Evolutionary conservation across 2,797 vertebrate species (phyloP).

Genomic region (Acanthurus lineatus): DNA sequence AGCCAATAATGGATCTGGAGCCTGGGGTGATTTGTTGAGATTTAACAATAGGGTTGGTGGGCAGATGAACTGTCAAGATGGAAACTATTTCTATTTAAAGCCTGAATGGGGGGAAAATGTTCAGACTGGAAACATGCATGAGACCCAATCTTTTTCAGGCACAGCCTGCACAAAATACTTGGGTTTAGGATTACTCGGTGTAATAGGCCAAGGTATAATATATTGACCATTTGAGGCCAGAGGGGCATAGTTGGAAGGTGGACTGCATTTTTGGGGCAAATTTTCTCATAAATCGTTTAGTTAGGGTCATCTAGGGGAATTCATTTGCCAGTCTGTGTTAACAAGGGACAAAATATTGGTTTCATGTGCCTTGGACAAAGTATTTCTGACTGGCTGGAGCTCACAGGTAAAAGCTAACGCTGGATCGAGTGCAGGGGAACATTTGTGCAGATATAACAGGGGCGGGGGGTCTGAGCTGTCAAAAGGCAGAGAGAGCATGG

Average conservation of each 20-base stretch:
- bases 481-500: constrained; percentile 48
- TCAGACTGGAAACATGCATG: constrained; percentile 75
- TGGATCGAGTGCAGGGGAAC: constrained; percentile 55
- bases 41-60: constrained; percentile 81
- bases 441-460: constrained; percentile 58
- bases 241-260: constrained; percentile 61
- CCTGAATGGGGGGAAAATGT: constrained; percentile 71
- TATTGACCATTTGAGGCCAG: constrained; percentile 60
- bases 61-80: constrained; percentile 81
- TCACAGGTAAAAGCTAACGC: constrained; percentile 65
- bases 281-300: constrained; percentile 69
- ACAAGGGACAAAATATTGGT: constrained; percentile 49
- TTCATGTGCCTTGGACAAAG: constrained; percentile 55
- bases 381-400: constrained; percentile 41
- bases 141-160: constrained; percentile 71
- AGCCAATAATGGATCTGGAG: constrained; percentile 72
- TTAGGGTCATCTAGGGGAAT: constrained; percentile 40
- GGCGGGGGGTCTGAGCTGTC: constrained; percentile 26
- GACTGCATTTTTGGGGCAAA: constrained; percentile 58
- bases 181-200: constrained; percentile 70
- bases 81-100: constrained; percentile 83
- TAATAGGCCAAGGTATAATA: constrained; percentile 66
- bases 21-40: constrained; percentile 71
- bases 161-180: constrained; percentile 61
- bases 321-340: constrained; percentile 48